phyloP scores from a whole-genome alignment of 1,140 invertebrate genomes.

The Chironomus tepperi region DNA sequence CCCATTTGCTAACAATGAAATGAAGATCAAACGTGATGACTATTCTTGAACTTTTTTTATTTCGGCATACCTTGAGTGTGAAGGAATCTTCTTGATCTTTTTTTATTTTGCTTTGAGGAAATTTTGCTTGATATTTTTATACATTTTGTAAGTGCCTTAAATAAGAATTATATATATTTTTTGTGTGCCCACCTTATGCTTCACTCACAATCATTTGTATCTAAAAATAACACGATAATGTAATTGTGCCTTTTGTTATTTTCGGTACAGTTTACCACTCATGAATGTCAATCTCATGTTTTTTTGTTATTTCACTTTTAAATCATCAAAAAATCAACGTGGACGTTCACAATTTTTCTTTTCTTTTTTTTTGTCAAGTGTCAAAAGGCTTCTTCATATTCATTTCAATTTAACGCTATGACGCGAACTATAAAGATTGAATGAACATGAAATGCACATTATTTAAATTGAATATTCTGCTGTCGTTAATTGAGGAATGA shows the following conservation, averaged over 20 bases:
- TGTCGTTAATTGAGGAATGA: no score
- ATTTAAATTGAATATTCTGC: no score
- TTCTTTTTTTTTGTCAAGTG: not conserved
- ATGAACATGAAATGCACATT: no score
- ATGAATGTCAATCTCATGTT: slow-evolving; percentile 13
- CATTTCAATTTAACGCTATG: no score
- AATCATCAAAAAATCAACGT: not conserved
- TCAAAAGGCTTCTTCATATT: no score
- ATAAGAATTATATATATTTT: no score
- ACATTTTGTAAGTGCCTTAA: not conserved
- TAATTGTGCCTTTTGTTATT: slow-evolving; percentile 3
- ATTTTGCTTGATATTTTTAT: not conserved
- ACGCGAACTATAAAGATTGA: no score
- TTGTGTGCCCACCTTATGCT: not conserved
- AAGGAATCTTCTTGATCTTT: no score
- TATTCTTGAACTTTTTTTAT: not conserved
- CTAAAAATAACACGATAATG: not conserved
- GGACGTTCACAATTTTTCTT: not conserved
- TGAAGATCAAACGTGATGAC: not conserved
- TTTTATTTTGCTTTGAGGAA: no score
- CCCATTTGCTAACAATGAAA: not conserved
- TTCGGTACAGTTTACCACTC: not conserved
- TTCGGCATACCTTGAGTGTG: not conserved
- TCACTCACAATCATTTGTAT: not conserved
- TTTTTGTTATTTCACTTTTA: not conserved